Percentiles rank a stretch among this genome's conserved stretches.
phyloP scores from a whole-genome alignment of 2,113 vertebrate genomes.

The Nibea coibor region DNA sequence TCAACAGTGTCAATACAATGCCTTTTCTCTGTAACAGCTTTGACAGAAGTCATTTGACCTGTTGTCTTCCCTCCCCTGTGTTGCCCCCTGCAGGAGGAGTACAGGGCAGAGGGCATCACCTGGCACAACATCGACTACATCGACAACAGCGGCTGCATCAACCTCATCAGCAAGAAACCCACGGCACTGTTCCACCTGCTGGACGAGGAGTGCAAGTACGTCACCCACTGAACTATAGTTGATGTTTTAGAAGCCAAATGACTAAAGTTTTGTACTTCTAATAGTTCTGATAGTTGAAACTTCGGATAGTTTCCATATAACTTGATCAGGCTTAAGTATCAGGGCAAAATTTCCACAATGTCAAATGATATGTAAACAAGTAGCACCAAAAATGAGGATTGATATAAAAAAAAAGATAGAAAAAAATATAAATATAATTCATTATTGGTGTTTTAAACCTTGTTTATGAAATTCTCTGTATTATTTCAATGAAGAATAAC shows the following conservation, averaged over 20 bases:
- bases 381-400: neutral
- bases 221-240: slow-evolving; percentile 22
- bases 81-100: slow-evolving; percentile 89
- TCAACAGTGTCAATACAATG: neutral
- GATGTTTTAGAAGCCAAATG: neutral
- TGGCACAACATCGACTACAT: slow-evolving; percentile 98
- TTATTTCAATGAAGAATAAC: neutral
- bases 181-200: slow-evolving; percentile 96
- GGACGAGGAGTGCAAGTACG: slow-evolving; percentile 99
- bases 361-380: neutral
- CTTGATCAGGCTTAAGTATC: neutral
- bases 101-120: slow-evolving; percentile 94
- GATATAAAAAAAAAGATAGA: too few relatives aligned
- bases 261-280: neutral
- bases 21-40: neutral
- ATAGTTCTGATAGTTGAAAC: too few relatives aligned
- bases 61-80: neutral
- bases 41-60: neutral
- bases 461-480: too few relatives aligned
- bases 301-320: neutral
- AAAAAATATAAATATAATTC: neutral
- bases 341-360: neutral
- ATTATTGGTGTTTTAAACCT: neutral
- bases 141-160: slow-evolving; percentile 96
- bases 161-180: slow-evolving; percentile 98